Percentiles rank a stretch among this genome's conserved stretches.
phyloP scores from a whole-genome alignment of 64 coral and sea anemone species.

The Astreopora myriophthalma region DNA sequence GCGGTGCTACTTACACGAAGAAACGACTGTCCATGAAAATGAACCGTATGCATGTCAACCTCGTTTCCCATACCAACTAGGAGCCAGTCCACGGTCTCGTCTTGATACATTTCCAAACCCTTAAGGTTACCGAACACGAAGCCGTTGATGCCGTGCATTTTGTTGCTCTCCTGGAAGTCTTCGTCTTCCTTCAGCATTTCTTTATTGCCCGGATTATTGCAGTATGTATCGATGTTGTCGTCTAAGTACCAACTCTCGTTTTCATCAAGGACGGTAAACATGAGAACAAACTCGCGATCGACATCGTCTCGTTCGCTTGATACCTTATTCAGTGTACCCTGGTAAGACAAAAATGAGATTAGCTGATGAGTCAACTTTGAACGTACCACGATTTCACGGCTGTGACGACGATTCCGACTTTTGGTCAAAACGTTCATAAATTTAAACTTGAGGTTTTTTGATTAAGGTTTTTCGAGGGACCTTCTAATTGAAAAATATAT shows the following conservation, averaged over 20 bases:
- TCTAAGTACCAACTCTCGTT: constrained; percentile 87
- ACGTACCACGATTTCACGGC: too few species aligned
- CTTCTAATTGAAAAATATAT: too few species aligned
- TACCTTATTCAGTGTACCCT: constrained; percentile 37
- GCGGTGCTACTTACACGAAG: constrained; percentile 41
- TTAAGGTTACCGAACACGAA: constrained; percentile 72
- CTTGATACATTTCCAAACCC: constrained; percentile 74
- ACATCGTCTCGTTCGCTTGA: constrained; percentile 57
- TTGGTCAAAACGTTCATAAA: too few species aligned
- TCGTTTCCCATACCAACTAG: constrained; percentile 82
- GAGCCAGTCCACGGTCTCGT: constrained; percentile 76
- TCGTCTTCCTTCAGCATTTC: constrained; percentile 59
- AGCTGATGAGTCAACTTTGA: too few species aligned
- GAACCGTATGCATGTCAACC: constrained; percentile 90
- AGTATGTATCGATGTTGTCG: constrained; percentile 76
- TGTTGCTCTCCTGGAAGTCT: constrained; percentile 89
- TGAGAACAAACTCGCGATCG: constrained; percentile 67
- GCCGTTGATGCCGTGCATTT: constrained; percentile 93
- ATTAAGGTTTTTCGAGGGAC: too few species aligned
- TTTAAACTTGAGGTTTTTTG: too few species aligned
- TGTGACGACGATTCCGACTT: too few species aligned
- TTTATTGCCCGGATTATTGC: constrained; percentile 29
- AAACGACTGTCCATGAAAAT: constrained; percentile 85
- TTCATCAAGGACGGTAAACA: constrained; percentile 86
- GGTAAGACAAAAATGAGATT: not conserved